Conservation (phyloP, 2,797 vertebrate species). For the Perodicticus potto region DNA sequence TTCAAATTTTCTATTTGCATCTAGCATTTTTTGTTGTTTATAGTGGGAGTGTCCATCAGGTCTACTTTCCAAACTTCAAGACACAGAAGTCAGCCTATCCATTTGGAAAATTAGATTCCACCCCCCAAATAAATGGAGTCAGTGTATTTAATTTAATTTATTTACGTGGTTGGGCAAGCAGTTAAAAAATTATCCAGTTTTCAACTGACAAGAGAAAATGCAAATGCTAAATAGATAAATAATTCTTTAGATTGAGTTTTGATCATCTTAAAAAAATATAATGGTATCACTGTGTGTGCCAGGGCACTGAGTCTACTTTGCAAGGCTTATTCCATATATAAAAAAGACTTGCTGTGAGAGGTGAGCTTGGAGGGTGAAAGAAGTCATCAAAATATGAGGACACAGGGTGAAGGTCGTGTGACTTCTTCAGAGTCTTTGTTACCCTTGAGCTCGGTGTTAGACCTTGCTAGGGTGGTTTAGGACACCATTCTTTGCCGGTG, state of each 20-base stretch:
- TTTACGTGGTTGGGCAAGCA: conserved; percentile 36
- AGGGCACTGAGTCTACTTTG: neutral
- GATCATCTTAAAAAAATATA: neutral
- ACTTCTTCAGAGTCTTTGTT: neutral
- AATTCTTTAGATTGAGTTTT: neutral
- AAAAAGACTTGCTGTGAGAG: neutral
- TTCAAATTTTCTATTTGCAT: neutral
- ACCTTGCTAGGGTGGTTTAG: neutral
- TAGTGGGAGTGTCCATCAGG: neutral
- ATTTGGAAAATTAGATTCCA: conserved; percentile 35
- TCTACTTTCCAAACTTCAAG: conserved; percentile 4
- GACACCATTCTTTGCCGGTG: neutral
- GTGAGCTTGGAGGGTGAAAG: neutral
- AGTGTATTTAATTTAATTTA: conserved; percentile 60
- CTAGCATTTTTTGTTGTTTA: neutral
- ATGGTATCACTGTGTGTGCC: neutral
- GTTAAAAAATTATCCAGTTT: conserved; percentile 16
- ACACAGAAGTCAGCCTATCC: conserved; percentile 47
- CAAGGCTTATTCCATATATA: neutral
- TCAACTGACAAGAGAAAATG: neutral
- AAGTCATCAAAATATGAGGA: neutral
- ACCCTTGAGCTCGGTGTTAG: neutral
- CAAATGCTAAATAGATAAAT: conserved; percentile 54
- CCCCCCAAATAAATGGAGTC: neutral
- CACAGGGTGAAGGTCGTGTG: neutral